Evolutionary conservation across 2,113 vertebrate genomes (phyloP).

Genomic region (Spea multiplicata): DNA sequence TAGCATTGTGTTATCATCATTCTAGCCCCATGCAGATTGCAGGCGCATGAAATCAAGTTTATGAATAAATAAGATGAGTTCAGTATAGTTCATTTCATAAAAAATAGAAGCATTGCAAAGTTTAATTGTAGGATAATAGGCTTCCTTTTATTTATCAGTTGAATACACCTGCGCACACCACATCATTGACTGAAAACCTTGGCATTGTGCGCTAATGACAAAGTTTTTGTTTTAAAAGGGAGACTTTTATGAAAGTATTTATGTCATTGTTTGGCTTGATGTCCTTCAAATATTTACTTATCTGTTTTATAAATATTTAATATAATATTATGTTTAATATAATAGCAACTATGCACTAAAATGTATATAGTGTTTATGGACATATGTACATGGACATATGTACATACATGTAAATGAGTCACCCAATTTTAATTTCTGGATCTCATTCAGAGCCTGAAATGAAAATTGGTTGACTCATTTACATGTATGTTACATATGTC

Average conservation of each 20-base stretch:
- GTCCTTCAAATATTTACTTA: neutral
- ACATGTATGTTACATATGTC: too few species aligned
- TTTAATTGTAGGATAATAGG: constrained; percentile 29
- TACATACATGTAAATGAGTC: too few species aligned
- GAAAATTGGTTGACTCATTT: too few species aligned
- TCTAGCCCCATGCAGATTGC: neutral
- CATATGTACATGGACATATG: too few species aligned
- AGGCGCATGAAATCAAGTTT: neutral
- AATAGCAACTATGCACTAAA: too few species aligned
- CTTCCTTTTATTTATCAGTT: constrained; percentile 15
- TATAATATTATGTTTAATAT: too few species aligned
- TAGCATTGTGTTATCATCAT: constrained; percentile 15
- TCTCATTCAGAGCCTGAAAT: too few species aligned
- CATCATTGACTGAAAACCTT: constrained; percentile 14
- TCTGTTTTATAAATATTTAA: too few species aligned
- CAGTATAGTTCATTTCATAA: constrained; percentile 18
- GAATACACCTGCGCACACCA: constrained; percentile 20
- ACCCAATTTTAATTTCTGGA: too few species aligned
- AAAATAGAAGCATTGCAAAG: constrained; percentile 18
- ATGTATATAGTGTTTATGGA: too few species aligned
- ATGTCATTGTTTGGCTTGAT: neutral
- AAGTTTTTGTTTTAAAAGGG: neutral
- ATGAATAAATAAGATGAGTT: constrained; percentile 16
- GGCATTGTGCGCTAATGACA: constrained; percentile 10
- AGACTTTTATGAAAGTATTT: neutral